phyloP scores from a whole-genome alignment of 2,113 vertebrate species.

The Platysteira castanea region DNA sequence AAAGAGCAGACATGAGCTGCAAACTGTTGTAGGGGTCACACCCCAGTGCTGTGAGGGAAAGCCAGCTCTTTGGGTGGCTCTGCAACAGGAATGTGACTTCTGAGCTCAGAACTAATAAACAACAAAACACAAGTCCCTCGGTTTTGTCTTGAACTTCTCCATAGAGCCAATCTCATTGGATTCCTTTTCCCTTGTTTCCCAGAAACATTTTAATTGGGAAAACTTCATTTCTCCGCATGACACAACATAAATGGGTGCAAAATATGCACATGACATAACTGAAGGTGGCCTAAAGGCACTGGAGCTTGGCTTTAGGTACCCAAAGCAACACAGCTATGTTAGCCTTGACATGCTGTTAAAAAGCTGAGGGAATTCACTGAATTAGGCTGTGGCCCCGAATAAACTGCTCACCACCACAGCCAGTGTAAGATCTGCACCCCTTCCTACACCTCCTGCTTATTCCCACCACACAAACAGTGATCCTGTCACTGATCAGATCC shows the following conservation, averaged over 20 bases:
- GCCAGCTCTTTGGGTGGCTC: background rate
- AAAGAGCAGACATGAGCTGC: background rate
- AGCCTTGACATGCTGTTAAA: background rate
- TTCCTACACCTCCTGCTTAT: background rate
- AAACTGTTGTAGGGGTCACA: background rate
- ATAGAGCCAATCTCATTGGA: rapidly evolving
- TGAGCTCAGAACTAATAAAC: background rate
- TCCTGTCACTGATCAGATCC: background rate
- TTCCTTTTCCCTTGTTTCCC: background rate
- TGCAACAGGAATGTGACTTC: background rate
- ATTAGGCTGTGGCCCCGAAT: background rate
- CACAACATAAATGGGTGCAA: background rate
- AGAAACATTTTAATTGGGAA: background rate
- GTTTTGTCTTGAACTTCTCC: background rate
- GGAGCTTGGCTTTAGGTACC: background rate
- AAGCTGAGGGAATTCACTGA: background rate
- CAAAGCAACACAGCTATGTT: background rate
- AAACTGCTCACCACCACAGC: background rate
- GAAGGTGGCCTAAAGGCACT: background rate
- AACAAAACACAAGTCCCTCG: background rate
- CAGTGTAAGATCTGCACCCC: background rate
- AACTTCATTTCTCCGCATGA: background rate
- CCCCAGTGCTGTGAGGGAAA: background rate
- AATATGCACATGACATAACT: background rate
- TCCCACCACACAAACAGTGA: background rate